Conservation (phyloP, 2,888 invertebrate genomes). For the Spilarctia lutea region DNA sequence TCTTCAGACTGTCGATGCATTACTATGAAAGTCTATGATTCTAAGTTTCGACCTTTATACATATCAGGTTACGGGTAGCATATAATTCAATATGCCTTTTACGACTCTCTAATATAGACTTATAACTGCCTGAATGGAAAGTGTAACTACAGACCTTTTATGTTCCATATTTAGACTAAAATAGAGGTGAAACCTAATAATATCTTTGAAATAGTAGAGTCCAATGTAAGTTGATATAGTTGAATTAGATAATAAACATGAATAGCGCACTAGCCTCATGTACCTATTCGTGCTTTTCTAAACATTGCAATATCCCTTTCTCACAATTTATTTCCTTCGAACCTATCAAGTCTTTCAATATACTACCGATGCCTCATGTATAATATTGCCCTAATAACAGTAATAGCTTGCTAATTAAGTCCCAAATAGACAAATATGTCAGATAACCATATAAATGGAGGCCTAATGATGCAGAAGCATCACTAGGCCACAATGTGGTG, state of each 20-base stretch:
- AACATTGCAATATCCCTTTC: too few species aligned
- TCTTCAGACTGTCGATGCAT: background rate
- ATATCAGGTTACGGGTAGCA: background rate
- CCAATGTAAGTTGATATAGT: background rate
- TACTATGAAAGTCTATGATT: background rate
- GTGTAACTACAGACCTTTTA: conserved; percentile 33
- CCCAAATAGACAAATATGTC: too few species aligned
- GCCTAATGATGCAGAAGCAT: too few species aligned
- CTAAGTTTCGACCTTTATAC: conserved; percentile 1
- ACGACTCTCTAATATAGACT: background rate
- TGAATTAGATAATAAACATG: background rate
- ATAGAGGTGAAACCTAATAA: conserved; percentile 65
- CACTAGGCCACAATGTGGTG: too few species aligned
- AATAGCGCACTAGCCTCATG: background rate
- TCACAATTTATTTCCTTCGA: too few species aligned
- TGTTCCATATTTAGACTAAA: conserved; percentile 50
- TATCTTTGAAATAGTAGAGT: conserved; percentile 52
- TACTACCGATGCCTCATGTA: too few species aligned
- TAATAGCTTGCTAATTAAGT: too few species aligned
- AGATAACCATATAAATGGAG: too few species aligned
- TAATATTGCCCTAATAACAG: too few species aligned
- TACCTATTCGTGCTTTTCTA: background rate
- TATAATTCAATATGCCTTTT: background rate
- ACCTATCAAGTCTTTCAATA: too few species aligned
- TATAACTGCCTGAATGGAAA: conserved; percentile 22